A percentile compares a stretch with the other conserved stretches of the same genome.
Conservation (phyloP, 2,797 vertebrate species). For the Eptatretus atami region DNA sequence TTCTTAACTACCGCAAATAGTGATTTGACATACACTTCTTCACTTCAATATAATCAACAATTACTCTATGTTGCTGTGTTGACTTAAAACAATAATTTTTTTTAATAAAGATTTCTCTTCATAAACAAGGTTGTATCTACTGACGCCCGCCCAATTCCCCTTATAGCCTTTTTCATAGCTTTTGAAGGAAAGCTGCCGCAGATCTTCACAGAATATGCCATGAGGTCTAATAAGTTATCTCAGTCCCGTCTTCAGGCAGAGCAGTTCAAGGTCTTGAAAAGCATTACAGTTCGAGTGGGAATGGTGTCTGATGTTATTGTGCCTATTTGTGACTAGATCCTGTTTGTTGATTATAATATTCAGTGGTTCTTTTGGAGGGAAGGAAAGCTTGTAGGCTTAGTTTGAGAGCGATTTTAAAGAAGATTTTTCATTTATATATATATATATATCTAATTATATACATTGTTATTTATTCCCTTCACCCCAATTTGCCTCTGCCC, state of each 20-base stretch:
- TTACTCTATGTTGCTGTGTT: not conserved
- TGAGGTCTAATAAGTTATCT: slow-evolving; percentile 70
- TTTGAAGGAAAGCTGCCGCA: slow-evolving; percentile 91
- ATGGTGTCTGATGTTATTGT: not conserved
- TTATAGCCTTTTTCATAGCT: slow-evolving; percentile 24
- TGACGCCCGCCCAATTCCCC: not conserved
- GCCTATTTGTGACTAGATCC: not conserved
- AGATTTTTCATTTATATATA: not conserved
- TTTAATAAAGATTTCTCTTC: not conserved
- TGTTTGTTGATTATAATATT: not conserved
- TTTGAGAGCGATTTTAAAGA: not conserved
- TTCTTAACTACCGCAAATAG: slow-evolving; percentile 97
- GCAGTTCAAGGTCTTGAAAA: slow-evolving; percentile 64
- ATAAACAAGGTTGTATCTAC: slow-evolving; percentile 7
- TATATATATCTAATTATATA: not conserved
- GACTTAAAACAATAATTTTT: not conserved
- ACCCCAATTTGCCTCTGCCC: not conserved
- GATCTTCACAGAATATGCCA: slow-evolving; percentile 90
- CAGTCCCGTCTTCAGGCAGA: slow-evolving; percentile 90
- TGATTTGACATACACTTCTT: slow-evolving; percentile 21
- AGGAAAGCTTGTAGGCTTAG: not conserved
- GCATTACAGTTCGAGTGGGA: not conserved
- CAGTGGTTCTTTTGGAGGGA: too few species aligned
- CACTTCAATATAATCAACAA: not conserved
- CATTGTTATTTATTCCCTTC: not conserved